A percentile compares a stretch with the other conserved stretches of the same genome.
phyloP scores from a whole-genome alignment of 2,888 invertebrate species.

The Machimus rusticus region DNA sequence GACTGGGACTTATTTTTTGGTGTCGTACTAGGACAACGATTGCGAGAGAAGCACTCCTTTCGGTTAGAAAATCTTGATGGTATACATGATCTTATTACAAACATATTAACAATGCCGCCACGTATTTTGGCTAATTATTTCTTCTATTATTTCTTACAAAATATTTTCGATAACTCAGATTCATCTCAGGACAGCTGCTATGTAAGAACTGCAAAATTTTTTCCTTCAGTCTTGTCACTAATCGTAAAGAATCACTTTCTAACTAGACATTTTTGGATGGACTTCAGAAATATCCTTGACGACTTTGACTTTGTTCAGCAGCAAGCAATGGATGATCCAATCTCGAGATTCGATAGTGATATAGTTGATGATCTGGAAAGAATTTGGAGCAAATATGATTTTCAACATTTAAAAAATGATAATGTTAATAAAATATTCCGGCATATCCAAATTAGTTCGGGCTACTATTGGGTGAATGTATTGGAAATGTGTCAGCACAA shows the following conservation, averaged over 20 bases:
- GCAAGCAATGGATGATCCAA: not conserved
- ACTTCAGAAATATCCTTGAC: not conserved
- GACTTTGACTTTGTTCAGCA: not conserved
- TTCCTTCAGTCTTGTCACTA: not conserved
- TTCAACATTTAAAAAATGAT: not conserved
- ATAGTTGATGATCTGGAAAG: not conserved
- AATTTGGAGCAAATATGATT: not conserved
- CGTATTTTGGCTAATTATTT: not conserved
- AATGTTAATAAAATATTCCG: not conserved
- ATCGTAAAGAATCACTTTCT: constrained; percentile 6
- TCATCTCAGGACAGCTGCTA: not conserved
- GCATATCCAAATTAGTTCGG: not conserved
- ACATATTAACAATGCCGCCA: not conserved
- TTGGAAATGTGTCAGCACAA: not conserved
- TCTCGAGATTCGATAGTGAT: not conserved
- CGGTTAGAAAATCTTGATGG: not conserved
- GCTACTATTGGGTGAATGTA: not conserved
- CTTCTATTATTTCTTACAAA: not conserved
- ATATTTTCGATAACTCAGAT: not conserved
- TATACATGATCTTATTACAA: not conserved
- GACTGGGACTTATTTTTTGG: not conserved
- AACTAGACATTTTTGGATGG: not conserved
- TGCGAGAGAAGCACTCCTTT: not conserved
- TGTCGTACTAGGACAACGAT: not conserved
- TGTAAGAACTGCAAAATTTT: not conserved